Evolutionary conservation across 2,113 vertebrate genomes (phyloP).

Genomic region (Equus przewalskii): DNA sequence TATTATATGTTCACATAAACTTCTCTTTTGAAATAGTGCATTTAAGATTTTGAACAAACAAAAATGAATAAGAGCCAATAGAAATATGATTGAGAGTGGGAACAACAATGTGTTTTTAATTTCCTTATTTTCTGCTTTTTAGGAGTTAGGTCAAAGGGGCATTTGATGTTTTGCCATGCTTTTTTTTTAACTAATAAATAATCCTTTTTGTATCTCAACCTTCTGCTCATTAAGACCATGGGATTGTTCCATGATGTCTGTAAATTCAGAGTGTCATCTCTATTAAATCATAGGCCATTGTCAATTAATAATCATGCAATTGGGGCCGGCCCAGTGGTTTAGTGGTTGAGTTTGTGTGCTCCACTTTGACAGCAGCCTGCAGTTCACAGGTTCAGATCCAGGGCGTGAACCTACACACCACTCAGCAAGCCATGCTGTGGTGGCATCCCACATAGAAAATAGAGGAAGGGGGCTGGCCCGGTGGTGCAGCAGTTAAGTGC

Average conservation of each 20-base stretch:
- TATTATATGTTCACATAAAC: not conserved
- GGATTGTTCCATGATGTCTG: not conserved
- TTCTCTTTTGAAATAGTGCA: not conserved
- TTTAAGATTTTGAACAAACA: not conserved
- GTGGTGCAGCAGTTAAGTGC: no score
- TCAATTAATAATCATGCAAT: not conserved
- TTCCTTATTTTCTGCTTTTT: slow-evolving; percentile 51
- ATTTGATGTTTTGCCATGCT: not conserved
- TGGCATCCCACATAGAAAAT: no score
- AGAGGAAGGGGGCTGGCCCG: no score
- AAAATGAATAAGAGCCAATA: not conserved
- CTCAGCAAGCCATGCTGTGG: no score
- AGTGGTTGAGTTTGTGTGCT: no score
- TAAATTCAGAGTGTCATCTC: not conserved
- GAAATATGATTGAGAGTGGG: not conserved
- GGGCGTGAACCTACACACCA: no score
- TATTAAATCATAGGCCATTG: slow-evolving; percentile 20
- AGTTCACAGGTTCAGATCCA: no score
- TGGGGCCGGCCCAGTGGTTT: no score
- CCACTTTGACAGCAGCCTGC: no score
- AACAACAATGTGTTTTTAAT: slow-evolving; percentile 41
- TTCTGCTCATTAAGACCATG: slow-evolving; percentile 47
- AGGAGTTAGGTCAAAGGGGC: slow-evolving; percentile 34
- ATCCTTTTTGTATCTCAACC: not conserved
- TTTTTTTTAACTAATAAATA: not conserved